Conservation (phyloP, 2,113 vertebrate species). For the Hylia prasina region DNA sequence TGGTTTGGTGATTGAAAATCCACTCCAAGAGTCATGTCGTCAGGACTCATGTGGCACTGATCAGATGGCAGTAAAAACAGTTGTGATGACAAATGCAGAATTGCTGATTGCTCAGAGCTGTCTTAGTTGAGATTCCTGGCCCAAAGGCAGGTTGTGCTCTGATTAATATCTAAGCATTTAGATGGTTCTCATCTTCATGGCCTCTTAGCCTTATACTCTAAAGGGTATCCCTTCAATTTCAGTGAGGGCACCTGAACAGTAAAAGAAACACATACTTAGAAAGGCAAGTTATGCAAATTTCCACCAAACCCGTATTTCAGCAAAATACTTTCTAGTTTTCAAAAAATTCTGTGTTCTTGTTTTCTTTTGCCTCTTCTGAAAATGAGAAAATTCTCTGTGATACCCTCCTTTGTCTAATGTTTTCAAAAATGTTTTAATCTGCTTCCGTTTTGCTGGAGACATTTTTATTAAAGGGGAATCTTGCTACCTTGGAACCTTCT, state of each 20-base stretch:
- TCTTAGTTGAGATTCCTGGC: slow-evolving; percentile 37
- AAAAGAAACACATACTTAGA: not conserved
- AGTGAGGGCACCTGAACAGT: not conserved
- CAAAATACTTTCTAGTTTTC: not conserved
- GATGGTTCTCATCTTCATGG: not conserved
- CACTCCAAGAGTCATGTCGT: slow-evolving; percentile 29
- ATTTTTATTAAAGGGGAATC: not conserved
- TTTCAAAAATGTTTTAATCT: not conserved
- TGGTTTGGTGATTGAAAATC: slow-evolving; percentile 54
- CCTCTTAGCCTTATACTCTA: not conserved
- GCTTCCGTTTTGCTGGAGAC: not conserved
- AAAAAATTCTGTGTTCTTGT: not conserved
- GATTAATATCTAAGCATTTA: slow-evolving; percentile 16
- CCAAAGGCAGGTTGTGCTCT: slow-evolving; percentile 28
- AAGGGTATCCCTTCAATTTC: not conserved
- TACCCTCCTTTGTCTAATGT: not conserved
- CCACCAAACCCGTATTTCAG: not conserved
- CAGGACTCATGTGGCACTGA: slow-evolving; percentile 52
- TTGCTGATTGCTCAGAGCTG: slow-evolving; percentile 48
- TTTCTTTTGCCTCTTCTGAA: not conserved
- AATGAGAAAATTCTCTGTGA: not conserved
- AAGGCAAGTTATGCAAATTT: not conserved
- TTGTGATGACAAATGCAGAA: slow-evolving; percentile 62
- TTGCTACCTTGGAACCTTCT: not conserved
- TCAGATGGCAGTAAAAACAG: slow-evolving; percentile 64